Base-by-base conservation (phyloP, 2,113 vertebrate species). In the Phaethon lepturus region DNA sequence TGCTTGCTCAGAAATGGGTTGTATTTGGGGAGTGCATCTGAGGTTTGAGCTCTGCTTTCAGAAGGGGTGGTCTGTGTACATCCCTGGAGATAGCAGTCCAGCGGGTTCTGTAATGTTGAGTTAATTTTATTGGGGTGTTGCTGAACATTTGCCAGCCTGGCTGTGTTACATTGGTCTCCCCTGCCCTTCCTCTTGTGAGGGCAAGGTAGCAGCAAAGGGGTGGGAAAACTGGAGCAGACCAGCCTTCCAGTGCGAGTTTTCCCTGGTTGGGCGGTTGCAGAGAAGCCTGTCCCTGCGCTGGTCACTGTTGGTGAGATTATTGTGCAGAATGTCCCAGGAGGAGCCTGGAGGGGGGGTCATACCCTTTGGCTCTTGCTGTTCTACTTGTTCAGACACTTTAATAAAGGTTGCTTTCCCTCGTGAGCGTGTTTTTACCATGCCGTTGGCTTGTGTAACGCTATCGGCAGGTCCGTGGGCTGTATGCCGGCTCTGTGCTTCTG, bases 371-470 rank as follows among this genome's bases (percentile, higher is more conserved):
- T 94, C 33, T 88, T 42, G 29, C 53, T 79, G 55, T 58, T 68
- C 24, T 56, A 1, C 40, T 75, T 11, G 9, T 56, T 83, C 69
- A 18, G 29, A 15, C 6, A 26, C 35, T 60, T 84, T 1, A 18
- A 26, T 63, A 15, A 71, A 19, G 60, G 44, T n/a, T 19, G 8
- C 16, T 91, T 80, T 84, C 20, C 23, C 17, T 29, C 1, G 4
- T 33, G 73, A 85, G 28, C 3, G 1, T 13, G 4, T 25, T 56
- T 33, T 83, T 67, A 6, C 42, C 8, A 1, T 40, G 33, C 63
- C 0, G 0, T 31, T 49, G 44, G 45, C 29, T 56, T 42, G 53
- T 33, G 58, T 67, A 13, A 68, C 1, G 3, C 67, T 59, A 1
- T 52, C 1, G 4, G 58, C 38, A 6, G 6, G 25, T 28, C 77